Base-by-base conservation (phyloP, 2,113 vertebrate genomes). In the Platycercus adscitus region DNA sequence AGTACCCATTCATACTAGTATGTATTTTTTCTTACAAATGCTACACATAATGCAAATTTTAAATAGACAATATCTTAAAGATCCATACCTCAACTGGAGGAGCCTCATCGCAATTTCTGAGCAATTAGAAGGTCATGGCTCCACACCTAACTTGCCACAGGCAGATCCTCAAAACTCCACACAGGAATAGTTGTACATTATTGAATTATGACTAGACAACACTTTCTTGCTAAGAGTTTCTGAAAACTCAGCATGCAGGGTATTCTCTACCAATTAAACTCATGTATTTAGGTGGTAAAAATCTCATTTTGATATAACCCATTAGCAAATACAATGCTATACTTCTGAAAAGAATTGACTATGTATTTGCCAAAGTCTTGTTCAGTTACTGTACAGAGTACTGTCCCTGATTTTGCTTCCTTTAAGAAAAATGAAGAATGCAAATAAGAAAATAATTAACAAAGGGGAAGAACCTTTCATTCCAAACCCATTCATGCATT, bases 361-460 rank as follows among this genome's bases (percentile, higher is more conserved):
- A 63, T 0, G 1, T 25, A 31, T 61, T 78, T 53, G 41, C 50
- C 81, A 26, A 88, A 76, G 46, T 50, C 61, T 64, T 78, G n/a
- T 60, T 80, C 64, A 26, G 25, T 50, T 85, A 81, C 61, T 76
- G 46, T 70, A 17, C n/a, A 86, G 37, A 91, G 60, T 68, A 58
- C 28, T 88, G 49, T 16, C 85, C 68, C 37, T 49, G 73, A 89
- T 88, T 95, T 65, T 53, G 84, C 8, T 83, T 69, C 85, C 64
- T 84, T 92, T 78, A 86, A 66, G 71, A 43, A 96, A 80, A 79
- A 64, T 25, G 29, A 86, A 77, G 79, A 93, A 47, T 91, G 43
- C 37, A 95, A 88, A 80, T 81, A 96, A 95, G 65, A 76, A 87
- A 87, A 84, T 91, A 95, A 95, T 73, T 96, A 94, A 89, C 9